These are phyloP conservation scores for Rhincodon typus DNA, from an alignment of 2,797 vertebrate species.

Conservation along the genomic window DNA sequence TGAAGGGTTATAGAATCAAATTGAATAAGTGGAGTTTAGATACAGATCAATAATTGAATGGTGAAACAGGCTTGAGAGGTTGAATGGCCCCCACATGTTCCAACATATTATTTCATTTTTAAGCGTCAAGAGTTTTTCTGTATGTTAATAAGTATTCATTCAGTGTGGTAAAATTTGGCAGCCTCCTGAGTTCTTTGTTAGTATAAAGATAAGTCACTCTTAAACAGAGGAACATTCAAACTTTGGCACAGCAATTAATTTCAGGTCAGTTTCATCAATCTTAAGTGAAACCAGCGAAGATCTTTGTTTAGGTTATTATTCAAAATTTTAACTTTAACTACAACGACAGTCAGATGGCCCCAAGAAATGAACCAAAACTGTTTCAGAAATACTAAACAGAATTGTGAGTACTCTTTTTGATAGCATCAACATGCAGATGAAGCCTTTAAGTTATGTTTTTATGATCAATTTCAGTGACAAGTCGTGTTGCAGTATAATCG, in stretches of 20 bases:
- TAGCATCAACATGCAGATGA: background rate
- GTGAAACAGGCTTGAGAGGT: background rate
- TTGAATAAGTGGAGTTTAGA: background rate
- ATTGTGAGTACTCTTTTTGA: background rate
- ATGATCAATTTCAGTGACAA: background rate
- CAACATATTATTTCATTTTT: background rate
- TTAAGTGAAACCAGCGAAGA: background rate
- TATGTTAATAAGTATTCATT: background rate
- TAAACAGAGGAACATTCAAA: background rate
- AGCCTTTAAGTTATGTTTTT: background rate
- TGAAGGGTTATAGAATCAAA: background rate
- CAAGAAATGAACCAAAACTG: background rate
- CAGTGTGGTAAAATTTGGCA: background rate
- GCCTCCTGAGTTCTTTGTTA: background rate
- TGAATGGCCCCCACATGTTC: background rate
- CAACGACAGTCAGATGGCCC: background rate
- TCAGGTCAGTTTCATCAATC: conserved; percentile 9
- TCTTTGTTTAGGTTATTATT: background rate
- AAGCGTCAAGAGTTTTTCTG: background rate
- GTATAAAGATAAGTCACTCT: background rate
- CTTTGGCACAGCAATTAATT: background rate
- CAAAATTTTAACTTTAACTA: background rate
- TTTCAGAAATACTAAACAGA: background rate
- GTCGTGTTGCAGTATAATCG: background rate
- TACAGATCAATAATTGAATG: background rate